Percentiles rank a stretch among this genome's conserved stretches.
Conservation (phyloP, 2,797 vertebrate genomes). For the Lacerta bilineata region DNA sequence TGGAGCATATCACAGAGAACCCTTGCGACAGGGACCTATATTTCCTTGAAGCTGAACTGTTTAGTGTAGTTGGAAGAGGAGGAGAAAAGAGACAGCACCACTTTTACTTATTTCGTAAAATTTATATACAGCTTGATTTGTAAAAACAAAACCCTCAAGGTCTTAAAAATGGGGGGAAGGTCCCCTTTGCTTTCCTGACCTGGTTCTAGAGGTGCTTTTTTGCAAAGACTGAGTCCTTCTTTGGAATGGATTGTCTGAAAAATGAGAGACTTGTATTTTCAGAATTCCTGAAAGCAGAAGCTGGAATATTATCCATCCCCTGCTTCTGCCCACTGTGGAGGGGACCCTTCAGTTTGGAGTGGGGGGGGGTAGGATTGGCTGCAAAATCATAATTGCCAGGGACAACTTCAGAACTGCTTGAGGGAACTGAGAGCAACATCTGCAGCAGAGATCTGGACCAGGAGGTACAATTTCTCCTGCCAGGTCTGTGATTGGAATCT, state of each 20-base stretch:
- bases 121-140: too few relatives aligned
- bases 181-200: background rate
- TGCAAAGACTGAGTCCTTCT: too few relatives aligned
- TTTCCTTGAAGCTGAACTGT: background rate
- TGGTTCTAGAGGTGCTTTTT: background rate
- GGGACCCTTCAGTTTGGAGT: background rate
- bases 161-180: too few relatives aligned
- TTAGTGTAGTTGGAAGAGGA: background rate
- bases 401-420: background rate
- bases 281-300: too few relatives aligned
- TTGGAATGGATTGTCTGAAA: background rate
- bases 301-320: background rate
- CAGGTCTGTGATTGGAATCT: accelerated
- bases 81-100: too few relatives aligned
- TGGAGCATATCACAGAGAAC: too few relatives aligned
- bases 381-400: background rate
- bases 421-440: background rate
- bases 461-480: too few relatives aligned
- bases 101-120: too few relatives aligned
- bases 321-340: too few relatives aligned
- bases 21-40: background rate
- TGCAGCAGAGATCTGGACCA: too few relatives aligned
- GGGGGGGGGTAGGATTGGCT: too few relatives aligned
- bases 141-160: background rate
- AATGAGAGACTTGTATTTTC: background rate